Percentiles rank a stretch among this genome's conserved stretches.
Evolutionary conservation across 2,797 vertebrate genomes (phyloP).

Genomic region (Poeciliopsis presidionis): DNA sequence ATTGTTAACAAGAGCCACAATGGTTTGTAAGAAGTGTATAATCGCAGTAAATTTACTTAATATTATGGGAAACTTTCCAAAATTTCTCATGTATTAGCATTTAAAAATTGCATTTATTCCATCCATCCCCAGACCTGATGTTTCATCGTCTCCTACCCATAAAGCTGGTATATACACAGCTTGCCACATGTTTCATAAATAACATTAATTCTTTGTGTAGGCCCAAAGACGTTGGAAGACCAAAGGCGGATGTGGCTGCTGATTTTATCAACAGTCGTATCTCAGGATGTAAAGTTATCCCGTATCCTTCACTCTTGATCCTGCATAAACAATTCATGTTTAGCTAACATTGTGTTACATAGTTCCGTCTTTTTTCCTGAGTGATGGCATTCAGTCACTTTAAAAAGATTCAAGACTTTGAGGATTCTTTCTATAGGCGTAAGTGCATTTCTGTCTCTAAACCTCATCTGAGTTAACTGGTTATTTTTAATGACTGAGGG

Average conservation of each 20-base stretch:
- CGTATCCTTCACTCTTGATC: conserved; percentile 84
- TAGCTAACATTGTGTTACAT: background rate
- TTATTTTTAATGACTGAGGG: background rate
- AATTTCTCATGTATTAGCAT: background rate
- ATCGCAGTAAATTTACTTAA: background rate
- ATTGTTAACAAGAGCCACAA: background rate
- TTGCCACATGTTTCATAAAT: background rate
- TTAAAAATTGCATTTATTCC: background rate
- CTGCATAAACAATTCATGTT: background rate
- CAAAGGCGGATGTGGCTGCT: conserved; percentile 97
- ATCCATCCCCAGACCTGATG: background rate
- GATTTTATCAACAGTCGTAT: conserved; percentile 92
- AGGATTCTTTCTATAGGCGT: conserved; percentile 95
- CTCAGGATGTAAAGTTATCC: conserved; percentile 88
- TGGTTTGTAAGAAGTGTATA: background rate
- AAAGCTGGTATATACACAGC: background rate
- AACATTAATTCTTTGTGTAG: conserved; percentile 64
- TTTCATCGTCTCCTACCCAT: background rate
- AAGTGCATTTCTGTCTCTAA: conserved; percentile 69
- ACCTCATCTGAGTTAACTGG: background rate
- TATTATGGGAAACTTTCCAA: too few species aligned
- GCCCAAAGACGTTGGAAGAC: conserved; percentile 92
- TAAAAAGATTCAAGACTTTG: conserved; percentile 97
- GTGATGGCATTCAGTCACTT: conserved; percentile 84
- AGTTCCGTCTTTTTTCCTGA: conserved; percentile 50